A percentile compares a stretch with the other conserved stretches of the same genome.
phyloP scores from a whole-genome alignment of 2,888 invertebrate genomes.

The Panzeria rudis region DNA sequence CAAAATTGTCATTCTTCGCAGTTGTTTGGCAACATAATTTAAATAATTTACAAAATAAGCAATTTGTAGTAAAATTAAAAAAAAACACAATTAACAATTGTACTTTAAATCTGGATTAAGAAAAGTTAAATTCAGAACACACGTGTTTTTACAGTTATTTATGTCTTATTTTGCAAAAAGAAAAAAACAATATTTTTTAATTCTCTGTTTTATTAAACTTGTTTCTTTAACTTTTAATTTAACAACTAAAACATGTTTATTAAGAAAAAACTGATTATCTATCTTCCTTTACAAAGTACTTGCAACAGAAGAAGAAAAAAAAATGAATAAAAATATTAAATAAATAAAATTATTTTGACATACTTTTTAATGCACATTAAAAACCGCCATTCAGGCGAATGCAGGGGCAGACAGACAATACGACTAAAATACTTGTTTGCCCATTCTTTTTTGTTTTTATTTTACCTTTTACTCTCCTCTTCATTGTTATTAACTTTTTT shows the following conservation, averaged over 20 bases:
- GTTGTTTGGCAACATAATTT: neutral
- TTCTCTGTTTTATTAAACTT: conserved; percentile 55
- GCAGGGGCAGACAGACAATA: neutral
- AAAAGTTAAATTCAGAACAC: conserved; percentile 11
- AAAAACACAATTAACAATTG: neutral
- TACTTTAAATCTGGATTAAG: conserved; percentile 8
- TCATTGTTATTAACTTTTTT: conserved; percentile 35
- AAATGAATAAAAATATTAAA: conserved; percentile 17
- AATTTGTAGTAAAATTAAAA: conserved; percentile 5
- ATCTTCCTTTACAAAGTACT: conserved; percentile 33
- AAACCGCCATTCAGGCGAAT: neutral
- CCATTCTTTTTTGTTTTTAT: conserved; percentile 1
- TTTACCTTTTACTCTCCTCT: conserved; percentile 5
- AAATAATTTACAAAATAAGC: conserved; percentile 22
- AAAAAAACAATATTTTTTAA: conserved; percentile 17
- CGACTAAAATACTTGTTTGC: conserved; percentile 13
- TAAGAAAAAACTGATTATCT: conserved; percentile 47
- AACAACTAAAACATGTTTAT: conserved; percentile 56
- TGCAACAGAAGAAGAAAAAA: conserved; percentile 32
- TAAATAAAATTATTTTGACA: conserved; percentile 63
- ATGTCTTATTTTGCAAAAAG: conserved; percentile 29
- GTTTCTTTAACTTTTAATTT: conserved; percentile 30
- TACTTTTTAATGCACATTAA: conserved; percentile 60
- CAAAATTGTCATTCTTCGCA: neutral
- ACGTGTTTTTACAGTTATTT: conserved; percentile 43